These are phyloP conservation scores for Antheraea assamensis DNA, from an alignment of 2,888 invertebrate genomes.

Conservation along the genomic window DNA sequence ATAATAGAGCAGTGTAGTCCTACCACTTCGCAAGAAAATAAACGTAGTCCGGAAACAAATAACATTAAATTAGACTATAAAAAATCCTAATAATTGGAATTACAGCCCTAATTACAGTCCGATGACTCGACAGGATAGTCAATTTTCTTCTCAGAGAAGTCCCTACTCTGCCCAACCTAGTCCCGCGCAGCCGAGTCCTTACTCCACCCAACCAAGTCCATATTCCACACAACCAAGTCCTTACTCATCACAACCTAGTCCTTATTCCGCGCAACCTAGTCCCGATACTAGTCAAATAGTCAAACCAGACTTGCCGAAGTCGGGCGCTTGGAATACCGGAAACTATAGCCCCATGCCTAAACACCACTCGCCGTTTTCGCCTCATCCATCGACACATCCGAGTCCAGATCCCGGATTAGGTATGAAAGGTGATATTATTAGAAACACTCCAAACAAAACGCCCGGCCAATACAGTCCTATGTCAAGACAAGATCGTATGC, in stretches of 20 bases:
- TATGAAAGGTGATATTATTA: conserved; percentile 58
- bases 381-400: conserved; percentile 71
- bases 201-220: conserved; percentile 73
- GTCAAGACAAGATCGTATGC: conserved; percentile 70
- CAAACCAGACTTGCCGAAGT: conserved; percentile 68
- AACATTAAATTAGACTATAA: conserved; percentile 68
- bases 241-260: conserved; percentile 75
- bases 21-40: conserved; percentile 73
- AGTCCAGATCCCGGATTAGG: conserved; percentile 71
- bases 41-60: conserved; percentile 70
- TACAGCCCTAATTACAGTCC: conserved; percentile 70
- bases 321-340: conserved; percentile 73
- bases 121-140: conserved; percentile 72
- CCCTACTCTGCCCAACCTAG: conserved; percentile 77
- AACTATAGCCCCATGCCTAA: conserved; percentile 76
- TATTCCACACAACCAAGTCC: conserved; percentile 75
- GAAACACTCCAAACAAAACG: conserved; percentile 63
- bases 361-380: conserved; percentile 73
- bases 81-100: conserved; percentile 71
- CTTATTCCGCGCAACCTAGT: conserved; percentile 75
- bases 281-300: conserved; percentile 77
- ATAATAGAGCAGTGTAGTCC: conserved; percentile 75
- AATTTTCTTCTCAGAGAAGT: conserved; percentile 74
- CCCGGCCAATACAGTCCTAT: conserved; percentile 75
- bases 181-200: conserved; percentile 75